Conservation (phyloP, 1,140 invertebrate genomes). For the Planococcus citri region DNA sequence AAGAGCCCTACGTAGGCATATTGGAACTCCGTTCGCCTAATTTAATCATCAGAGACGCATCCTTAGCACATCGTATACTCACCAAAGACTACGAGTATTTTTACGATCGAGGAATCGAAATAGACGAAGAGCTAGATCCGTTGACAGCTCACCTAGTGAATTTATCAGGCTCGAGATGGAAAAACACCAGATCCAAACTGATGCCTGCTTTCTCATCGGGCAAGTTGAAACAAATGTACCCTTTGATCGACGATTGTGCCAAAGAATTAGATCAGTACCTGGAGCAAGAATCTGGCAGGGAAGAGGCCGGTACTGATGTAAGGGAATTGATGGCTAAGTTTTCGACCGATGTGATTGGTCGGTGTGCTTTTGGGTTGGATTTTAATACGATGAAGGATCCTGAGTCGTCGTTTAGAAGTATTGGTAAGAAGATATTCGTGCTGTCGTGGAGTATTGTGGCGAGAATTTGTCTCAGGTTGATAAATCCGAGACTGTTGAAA, state of each 20-base stretch:
- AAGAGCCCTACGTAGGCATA: conserved; percentile 30
- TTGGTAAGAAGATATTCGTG: conserved; percentile 25
- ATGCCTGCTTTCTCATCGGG: conserved; percentile 35
- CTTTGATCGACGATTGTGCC: conserved; percentile 14
- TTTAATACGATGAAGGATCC: conserved; percentile 35
- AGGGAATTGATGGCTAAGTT: conserved; percentile 21
- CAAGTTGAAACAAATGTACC: conserved; percentile 41
- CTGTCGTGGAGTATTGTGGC: background rate
- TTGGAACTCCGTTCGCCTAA: conserved; percentile 34
- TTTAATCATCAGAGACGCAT: conserved; percentile 34
- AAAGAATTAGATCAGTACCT: background rate
- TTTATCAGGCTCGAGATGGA: conserved; percentile 32
- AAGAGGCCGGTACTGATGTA: background rate
- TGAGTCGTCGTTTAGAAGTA: conserved; percentile 39
- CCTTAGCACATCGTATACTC: conserved; percentile 35
- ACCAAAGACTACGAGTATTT: conserved; percentile 39
- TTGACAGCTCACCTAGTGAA: conserved; percentile 27
- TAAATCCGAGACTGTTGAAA: conserved; percentile 1
- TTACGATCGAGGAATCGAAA: conserved; percentile 29
- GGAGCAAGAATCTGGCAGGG: no score
- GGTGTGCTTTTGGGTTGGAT: conserved; percentile 30
- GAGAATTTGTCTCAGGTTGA: background rate
- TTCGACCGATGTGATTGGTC: conserved; percentile 29
- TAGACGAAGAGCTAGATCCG: conserved; percentile 27
- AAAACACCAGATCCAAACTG: conserved; percentile 33